Evolutionary conservation across 2,113 vertebrate species (phyloP).

Genomic region (Melanerpes aurifrons): DNA sequence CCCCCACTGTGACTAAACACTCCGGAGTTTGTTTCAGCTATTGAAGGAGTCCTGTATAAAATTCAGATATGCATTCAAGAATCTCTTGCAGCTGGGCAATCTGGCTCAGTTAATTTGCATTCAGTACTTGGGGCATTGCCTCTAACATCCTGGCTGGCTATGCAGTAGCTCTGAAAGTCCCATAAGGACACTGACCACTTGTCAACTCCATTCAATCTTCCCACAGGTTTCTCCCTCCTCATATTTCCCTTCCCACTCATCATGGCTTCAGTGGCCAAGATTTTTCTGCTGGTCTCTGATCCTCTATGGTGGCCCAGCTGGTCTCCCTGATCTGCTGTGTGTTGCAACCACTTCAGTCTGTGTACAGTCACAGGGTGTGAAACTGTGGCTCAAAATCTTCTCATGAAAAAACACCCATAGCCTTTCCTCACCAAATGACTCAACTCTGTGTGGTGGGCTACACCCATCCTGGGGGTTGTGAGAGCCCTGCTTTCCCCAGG

Average conservation of each 20-base stretch:
- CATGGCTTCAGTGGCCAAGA: background rate
- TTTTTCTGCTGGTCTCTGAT: background rate
- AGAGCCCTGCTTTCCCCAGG: too few species aligned
- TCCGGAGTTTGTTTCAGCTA: background rate
- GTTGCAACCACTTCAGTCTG: background rate
- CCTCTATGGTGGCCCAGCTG: background rate
- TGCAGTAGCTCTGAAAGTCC: background rate
- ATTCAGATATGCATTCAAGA: background rate
- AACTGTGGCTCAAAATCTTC: background rate
- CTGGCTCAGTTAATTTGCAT: background rate
- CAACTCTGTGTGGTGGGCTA: background rate
- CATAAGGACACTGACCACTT: background rate
- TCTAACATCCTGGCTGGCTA: background rate
- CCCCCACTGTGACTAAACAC: background rate
- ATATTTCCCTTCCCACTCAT: background rate
- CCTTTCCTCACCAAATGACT: conserved; percentile 1
- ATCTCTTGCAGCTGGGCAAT: background rate
- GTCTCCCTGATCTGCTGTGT: background rate
- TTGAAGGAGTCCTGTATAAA: background rate
- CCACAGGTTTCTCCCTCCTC: background rate
- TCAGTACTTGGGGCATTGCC: background rate
- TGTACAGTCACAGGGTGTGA: background rate
- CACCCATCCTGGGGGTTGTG: too few species aligned
- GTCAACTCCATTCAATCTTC: background rate
- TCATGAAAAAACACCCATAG: background rate